These are phyloP conservation scores for Tortrix viridana DNA, from an alignment of 2,888 invertebrate species.

Conservation along the genomic window DNA sequence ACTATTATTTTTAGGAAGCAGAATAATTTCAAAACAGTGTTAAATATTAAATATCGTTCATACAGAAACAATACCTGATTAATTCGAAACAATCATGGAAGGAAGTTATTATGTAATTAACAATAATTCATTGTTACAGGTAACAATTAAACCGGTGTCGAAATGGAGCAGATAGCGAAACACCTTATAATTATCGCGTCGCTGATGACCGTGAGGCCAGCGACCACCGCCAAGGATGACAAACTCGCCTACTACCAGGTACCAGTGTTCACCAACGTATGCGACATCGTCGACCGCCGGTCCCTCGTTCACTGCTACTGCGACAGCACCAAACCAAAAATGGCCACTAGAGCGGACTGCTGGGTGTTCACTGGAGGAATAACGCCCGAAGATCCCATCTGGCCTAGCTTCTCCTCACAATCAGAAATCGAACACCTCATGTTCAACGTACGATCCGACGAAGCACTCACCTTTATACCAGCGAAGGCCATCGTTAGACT, in stretches of 20 bases:
- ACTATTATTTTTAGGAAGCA: too few species aligned
- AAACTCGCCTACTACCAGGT: slow-evolving; percentile 68
- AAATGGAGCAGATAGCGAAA: slow-evolving; percentile 70
- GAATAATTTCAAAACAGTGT: too few species aligned
- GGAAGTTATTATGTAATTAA: slow-evolving; percentile 27
- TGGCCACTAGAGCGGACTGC: slow-evolving; percentile 89
- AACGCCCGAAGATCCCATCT: slow-evolving; percentile 87
- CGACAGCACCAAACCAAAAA: slow-evolving; percentile 72
- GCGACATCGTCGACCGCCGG: slow-evolving; percentile 73
- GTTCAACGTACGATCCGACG: slow-evolving; percentile 88
- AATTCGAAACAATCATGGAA: not conserved
- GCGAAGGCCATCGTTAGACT: slow-evolving; percentile 87
- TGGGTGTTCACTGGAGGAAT: slow-evolving; percentile 87
- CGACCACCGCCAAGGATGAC: slow-evolving; percentile 71
- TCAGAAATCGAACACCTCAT: slow-evolving; percentile 87
- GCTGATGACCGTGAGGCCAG: slow-evolving; percentile 71
- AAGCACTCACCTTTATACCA: slow-evolving; percentile 88
- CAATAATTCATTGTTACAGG: slow-evolving; percentile 58
- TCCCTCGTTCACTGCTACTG: slow-evolving; percentile 81
- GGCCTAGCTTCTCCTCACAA: slow-evolving; percentile 90
- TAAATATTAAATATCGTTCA: too few species aligned
- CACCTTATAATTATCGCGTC: slow-evolving; percentile 73
- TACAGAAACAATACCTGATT: too few species aligned
- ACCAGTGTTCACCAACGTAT: slow-evolving; percentile 74
- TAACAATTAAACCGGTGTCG: slow-evolving; percentile 41